phyloP scores from a whole-genome alignment of 1,140 invertebrate species.

The Drosophila pachea region DNA sequence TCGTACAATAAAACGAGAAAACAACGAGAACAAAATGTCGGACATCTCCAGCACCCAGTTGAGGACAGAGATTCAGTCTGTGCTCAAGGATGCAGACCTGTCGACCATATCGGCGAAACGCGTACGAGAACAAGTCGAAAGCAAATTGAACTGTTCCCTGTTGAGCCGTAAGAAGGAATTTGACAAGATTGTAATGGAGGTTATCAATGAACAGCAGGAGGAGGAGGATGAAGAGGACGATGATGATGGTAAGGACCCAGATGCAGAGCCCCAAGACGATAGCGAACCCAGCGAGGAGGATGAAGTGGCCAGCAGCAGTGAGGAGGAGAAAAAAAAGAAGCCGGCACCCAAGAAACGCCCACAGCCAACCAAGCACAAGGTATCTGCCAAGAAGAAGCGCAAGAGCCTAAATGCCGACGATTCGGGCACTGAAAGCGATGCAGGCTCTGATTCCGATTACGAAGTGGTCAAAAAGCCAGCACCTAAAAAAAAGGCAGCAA shows the following conservation, averaged over 20 bases:
- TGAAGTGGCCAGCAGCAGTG: slow-evolving; percentile 79
- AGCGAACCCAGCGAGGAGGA: slow-evolving; percentile 81
- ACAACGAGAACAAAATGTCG: slow-evolving; percentile 65
- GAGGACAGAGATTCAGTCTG: slow-evolving; percentile 78
- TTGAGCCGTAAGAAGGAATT: slow-evolving; percentile 89
- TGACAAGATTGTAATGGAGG: slow-evolving; percentile 89
- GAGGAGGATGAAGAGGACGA: slow-evolving; percentile 81
- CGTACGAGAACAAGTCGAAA: slow-evolving; percentile 92
- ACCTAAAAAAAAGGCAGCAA: slow-evolving; percentile 66
- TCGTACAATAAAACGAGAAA: slow-evolving; percentile 21
- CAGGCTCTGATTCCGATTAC: slow-evolving; percentile 89
- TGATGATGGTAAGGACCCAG: slow-evolving; percentile 80
- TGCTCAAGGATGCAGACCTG: slow-evolving; percentile 92
- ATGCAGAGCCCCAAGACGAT: slow-evolving; percentile 81
- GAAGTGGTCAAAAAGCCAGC: slow-evolving; percentile 82
- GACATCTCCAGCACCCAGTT: slow-evolving; percentile 73
- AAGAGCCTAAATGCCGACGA: slow-evolving; percentile 70
- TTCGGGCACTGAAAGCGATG: slow-evolving; percentile 85
- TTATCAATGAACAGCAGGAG: slow-evolving; percentile 79
- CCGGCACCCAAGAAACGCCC: slow-evolving; percentile 77
- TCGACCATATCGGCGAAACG: slow-evolving; percentile 92
- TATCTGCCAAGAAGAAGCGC: slow-evolving; percentile 81
- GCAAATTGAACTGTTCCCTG: slow-evolving; percentile 88
- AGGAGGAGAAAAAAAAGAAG: slow-evolving; percentile 77
- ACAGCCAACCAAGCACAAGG: slow-evolving; percentile 78